Conservation (phyloP, 2,797 vertebrate species). For the Emys orbicularis region DNA sequence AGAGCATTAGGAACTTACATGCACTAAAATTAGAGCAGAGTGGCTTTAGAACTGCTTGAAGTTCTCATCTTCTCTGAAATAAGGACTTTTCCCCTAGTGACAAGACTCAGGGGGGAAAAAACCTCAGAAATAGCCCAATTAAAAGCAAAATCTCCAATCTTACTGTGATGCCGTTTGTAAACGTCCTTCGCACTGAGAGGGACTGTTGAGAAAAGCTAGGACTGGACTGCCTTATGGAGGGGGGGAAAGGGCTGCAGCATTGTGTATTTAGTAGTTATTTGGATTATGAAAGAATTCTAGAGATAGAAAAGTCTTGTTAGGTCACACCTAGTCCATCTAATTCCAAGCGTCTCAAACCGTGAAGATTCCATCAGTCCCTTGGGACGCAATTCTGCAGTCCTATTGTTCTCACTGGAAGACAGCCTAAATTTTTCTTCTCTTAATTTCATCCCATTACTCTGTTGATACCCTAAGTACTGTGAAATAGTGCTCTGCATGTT, state of each 20-base stretch:
- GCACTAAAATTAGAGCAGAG: slow-evolving; percentile 15
- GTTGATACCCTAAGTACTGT: fast-evolving
- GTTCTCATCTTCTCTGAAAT: slow-evolving; percentile 2
- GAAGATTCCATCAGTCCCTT: background rate
- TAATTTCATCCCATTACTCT: background rate
- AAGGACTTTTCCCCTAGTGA: slow-evolving; percentile 36
- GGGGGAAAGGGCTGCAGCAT: background rate
- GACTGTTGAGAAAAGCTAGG: background rate
- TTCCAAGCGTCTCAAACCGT: background rate
- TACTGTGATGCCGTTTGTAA: background rate
- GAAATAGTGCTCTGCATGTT: background rate
- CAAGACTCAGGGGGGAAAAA: background rate
- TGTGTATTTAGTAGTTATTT: background rate
- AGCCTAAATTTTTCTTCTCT: background rate
- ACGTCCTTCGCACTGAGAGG: background rate
- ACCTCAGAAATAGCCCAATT: slow-evolving; percentile 7
- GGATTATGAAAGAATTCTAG: background rate
- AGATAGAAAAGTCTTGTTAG: background rate
- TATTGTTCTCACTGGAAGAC: background rate
- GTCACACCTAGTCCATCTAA: background rate
- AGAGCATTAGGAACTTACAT: background rate
- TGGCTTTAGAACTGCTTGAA: background rate
- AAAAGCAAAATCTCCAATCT: background rate
- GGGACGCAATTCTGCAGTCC: background rate
- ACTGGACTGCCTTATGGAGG: background rate